Percentiles rank a stretch among this genome's conserved stretches.
phyloP scores from a whole-genome alignment of 1,140 invertebrate species.

The Drosophila repletoides region DNA sequence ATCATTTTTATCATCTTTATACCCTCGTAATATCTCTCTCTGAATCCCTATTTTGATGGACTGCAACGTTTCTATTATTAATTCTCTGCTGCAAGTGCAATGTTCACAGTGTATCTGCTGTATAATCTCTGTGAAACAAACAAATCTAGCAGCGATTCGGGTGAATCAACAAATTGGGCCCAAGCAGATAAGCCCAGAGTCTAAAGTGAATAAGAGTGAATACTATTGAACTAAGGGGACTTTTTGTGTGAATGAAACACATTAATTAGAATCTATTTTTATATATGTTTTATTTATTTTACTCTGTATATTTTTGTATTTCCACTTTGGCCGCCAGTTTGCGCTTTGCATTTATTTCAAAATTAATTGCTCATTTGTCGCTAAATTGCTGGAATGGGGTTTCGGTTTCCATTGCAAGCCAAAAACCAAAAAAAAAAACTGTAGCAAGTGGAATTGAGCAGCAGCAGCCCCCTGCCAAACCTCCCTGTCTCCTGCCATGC shows the following conservation, averaged over 20 bases:
- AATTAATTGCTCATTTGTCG: conserved; percentile 80
- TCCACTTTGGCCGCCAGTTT: no score
- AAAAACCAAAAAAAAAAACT: conserved; percentile 37
- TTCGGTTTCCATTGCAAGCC: conserved; percentile 72
- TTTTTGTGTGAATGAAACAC: no score
- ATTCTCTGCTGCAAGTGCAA: no score
- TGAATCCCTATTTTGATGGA: conserved; percentile 3
- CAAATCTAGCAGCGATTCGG: no score
- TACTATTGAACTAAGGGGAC: no score
- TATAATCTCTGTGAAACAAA: no score
- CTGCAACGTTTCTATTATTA: conserved; percentile 4
- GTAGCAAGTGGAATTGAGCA: conserved; percentile 50
- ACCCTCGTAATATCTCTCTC: background rate
- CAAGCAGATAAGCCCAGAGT: no score
- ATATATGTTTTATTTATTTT: no score
- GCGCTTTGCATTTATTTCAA: conserved; percentile 75
- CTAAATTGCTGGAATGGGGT: conserved; percentile 79
- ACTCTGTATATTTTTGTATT: conserved; percentile 3
- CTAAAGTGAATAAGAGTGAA: no score
- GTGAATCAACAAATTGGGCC: no score
- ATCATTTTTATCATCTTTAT: conserved; percentile 42
- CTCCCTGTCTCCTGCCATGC: background rate
- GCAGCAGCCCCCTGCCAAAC: background rate
- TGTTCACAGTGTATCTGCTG: no score
- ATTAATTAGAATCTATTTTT: no score